Percentiles rank a stretch among this genome's conserved stretches.
Evolutionary conservation across 1,140 invertebrate species (phyloP).

Genomic region (Oscheius sp.): DNA sequence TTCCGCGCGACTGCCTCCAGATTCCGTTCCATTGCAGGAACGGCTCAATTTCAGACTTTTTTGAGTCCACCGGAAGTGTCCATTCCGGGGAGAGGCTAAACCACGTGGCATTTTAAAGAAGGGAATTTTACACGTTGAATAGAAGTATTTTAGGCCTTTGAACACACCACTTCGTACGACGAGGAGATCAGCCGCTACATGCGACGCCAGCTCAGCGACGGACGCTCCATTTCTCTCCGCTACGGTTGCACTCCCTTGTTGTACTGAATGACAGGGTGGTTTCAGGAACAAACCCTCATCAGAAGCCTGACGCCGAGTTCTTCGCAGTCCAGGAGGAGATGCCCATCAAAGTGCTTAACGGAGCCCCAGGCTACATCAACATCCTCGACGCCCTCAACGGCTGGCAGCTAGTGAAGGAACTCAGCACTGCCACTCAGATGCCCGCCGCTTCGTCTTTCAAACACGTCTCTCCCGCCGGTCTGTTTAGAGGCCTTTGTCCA

Average conservation of each 20-base stretch:
- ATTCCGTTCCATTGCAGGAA: too few species aligned
- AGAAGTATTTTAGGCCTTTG: constrained; percentile 79
- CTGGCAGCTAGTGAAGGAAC: constrained; percentile 89
- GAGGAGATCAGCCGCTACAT: constrained; percentile 91
- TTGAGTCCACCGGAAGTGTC: too few species aligned
- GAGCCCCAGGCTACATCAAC: constrained; percentile 93
- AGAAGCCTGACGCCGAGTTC: constrained; percentile 84
- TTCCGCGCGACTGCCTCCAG: too few species aligned
- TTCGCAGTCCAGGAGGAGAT: constrained; percentile 77
- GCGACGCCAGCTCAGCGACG: constrained; percentile 77
- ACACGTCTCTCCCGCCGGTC: constrained; percentile 86
- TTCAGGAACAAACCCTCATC: constrained; percentile 85
- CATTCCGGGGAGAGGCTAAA: neutral
- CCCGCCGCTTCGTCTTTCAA: constrained; percentile 96
- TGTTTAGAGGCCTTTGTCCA: neutral
- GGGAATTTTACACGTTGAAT: neutral
- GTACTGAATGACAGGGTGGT: constrained; percentile 12
- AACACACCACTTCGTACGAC: constrained; percentile 91
- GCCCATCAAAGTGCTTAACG: constrained; percentile 86
- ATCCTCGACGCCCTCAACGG: constrained; percentile 93
- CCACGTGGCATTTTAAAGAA: neutral
- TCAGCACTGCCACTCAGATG: constrained; percentile 74
- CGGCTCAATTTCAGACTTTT: too few species aligned
- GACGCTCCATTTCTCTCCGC: constrained; percentile 62
- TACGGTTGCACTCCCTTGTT: too few species aligned